These are phyloP conservation scores for Drosophila seclusa DNA, from an alignment of 2,888 invertebrate species.

Conservation along the genomic window DNA sequence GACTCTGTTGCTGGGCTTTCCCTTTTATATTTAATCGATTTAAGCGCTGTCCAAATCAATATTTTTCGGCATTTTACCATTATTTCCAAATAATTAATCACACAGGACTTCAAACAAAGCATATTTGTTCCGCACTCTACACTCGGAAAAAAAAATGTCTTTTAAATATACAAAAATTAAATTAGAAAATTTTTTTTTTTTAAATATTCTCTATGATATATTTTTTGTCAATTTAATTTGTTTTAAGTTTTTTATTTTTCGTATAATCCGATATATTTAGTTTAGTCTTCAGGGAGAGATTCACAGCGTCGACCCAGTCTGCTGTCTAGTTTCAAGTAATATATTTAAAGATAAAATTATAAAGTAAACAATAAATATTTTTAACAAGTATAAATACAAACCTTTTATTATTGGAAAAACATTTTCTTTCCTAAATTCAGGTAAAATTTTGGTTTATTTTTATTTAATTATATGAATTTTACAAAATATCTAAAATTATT, in stretches of 20 bases:
- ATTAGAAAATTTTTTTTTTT: neutral
- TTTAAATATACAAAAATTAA: neutral
- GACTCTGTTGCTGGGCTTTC: constrained; percentile 48
- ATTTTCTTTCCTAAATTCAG: too few species aligned
- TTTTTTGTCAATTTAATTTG: neutral
- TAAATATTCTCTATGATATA: neutral
- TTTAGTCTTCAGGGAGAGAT: neutral
- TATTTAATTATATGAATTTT: too few species aligned
- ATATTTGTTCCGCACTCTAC: neutral
- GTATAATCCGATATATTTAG: neutral
- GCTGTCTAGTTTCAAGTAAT: neutral
- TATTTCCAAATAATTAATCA: neutral
- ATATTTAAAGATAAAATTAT: neutral
- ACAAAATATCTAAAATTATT: too few species aligned
- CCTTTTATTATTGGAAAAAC: too few species aligned
- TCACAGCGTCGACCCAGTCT: neutral
- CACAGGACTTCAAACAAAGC: neutral
- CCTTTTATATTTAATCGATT: constrained; percentile 71
- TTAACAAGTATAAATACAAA: too few species aligned
- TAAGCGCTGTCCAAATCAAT: constrained; percentile 42
- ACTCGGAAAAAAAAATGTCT: neutral
- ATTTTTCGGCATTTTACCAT: constrained; percentile 7
- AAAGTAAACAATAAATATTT: too few species aligned
- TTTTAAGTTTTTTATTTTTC: neutral
- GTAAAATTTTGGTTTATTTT: too few species aligned